Evolutionary conservation across 1,140 invertebrate genomes (phyloP).

Genomic region (Apis mellifera): Amel_HAv3.1 CM009935.2:12166501-12167000

Average conservation of each 20-base stretch:
- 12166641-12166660: background rate
- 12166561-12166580: background rate
- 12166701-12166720: no score
- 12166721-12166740: no score
- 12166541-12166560: background rate
- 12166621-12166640: no score
- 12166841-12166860: constrained; percentile 17
- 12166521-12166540: background rate
- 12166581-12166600: background rate
- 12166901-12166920: no score
- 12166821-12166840: background rate
- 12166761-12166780: no score
- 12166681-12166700: no score
- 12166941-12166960: background rate
- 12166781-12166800: background rate
- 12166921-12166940: background rate
- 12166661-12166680: no score
- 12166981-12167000: background rate
- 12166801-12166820: background rate
- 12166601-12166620: background rate
- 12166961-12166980: background rate
- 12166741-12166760: no score
- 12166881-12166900: no score
- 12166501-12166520: background rate
- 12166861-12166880: background rate